Evolutionary conservation across 1,140 invertebrate genomes (phyloP).

Genomic region (Ceratosolen fusciceps): DNA sequence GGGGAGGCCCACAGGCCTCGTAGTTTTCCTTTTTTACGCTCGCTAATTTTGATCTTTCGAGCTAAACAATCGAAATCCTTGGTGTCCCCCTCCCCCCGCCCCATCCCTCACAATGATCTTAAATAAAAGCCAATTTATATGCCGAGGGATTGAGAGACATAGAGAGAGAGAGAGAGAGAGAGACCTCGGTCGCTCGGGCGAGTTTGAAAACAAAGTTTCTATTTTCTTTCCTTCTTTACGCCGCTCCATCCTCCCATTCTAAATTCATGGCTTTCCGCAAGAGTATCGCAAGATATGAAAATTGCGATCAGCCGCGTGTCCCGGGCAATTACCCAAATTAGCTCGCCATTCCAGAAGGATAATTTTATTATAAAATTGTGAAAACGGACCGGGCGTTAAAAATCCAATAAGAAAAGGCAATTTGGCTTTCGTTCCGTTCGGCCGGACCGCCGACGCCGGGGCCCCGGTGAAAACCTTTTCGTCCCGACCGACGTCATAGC

Average conservation of each 20-base stretch:
- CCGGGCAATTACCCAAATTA: background rate
- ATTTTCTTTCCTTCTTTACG: background rate
- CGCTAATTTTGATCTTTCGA: slow-evolving; percentile 10
- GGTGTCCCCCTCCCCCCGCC: no score
- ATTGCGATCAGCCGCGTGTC: background rate
- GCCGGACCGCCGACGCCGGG: no score
- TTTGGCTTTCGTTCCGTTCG: no score
- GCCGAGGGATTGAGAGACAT: no score
- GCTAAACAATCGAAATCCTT: background rate
- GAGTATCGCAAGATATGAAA: no score
- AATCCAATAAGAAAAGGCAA: no score
- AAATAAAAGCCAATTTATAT: slow-evolving; percentile 2
- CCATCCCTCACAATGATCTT: no score
- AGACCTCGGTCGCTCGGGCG: background rate
- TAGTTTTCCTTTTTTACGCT: background rate
- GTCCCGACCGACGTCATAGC: no score
- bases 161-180: background rate
- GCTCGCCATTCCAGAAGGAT: background rate
- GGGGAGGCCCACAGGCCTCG: no score
- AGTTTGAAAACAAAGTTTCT: background rate
- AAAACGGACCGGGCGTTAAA: no score
- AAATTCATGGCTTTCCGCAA: background rate
- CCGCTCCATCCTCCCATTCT: no score
- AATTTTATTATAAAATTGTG: background rate
- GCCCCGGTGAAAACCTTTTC: no score